Percentiles rank a stretch among this genome's conserved stretches.
phyloP scores from a whole-genome alignment of 2,888 invertebrate species.

The Pristionchus mayeri region DNA sequence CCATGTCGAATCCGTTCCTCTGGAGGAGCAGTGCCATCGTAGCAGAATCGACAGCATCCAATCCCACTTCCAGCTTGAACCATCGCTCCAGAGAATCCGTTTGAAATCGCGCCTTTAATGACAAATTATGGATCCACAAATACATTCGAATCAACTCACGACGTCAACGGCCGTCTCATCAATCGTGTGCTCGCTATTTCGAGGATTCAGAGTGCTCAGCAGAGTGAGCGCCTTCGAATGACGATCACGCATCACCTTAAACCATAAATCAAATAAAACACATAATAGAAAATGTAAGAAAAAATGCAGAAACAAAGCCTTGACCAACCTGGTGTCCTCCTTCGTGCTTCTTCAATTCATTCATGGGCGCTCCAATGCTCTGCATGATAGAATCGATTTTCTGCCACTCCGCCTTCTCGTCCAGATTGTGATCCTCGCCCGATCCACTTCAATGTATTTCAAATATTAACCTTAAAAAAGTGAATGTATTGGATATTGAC shows the following conservation, averaged over 20 bases:
- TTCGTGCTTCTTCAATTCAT: neutral
- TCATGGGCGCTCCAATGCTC: constrained; percentile 63
- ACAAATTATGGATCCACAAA: neutral
- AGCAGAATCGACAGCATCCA: constrained; percentile 49
- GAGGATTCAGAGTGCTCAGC: constrained; percentile 50
- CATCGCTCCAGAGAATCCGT: constrained; percentile 49
- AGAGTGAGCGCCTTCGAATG: constrained; percentile 64
- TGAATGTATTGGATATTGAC: no score
- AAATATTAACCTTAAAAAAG: no score
- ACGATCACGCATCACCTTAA: constrained; percentile 60
- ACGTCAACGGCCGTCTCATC: constrained; percentile 27
- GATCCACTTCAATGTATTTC: neutral
- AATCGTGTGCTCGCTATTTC: constrained; percentile 28
- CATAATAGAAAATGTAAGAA: no score
- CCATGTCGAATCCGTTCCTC: constrained; percentile 56
- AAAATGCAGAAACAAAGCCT: no score
- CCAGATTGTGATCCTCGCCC: constrained; percentile 43
- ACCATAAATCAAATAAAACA: no score
- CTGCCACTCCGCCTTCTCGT: constrained; percentile 55
- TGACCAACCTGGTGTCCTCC: neutral
- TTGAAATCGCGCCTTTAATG: constrained; percentile 13
- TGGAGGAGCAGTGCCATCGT: constrained; percentile 54
- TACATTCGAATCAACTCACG: neutral
- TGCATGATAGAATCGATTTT: constrained; percentile 69
- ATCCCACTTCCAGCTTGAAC: constrained; percentile 52